Percentiles rank a stretch among this genome's conserved stretches.
phyloP scores from a whole-genome alignment of 2,888 invertebrate genomes.

The Petrophora chlorosata region DNA sequence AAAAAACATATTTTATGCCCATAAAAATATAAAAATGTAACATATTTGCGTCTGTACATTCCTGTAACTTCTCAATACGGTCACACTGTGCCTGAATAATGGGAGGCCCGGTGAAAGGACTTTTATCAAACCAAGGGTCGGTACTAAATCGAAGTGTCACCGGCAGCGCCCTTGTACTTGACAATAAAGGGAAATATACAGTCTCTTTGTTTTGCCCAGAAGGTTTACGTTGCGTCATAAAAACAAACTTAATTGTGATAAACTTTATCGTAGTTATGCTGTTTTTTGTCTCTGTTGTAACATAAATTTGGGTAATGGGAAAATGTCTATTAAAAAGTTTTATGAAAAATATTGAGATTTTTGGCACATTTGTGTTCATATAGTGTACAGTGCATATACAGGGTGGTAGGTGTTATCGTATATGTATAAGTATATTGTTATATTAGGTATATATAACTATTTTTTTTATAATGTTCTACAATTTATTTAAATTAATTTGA shows the following conservation, averaged over 20 bases:
- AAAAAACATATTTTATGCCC: no score
- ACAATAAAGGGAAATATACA: slow-evolving; percentile 72
- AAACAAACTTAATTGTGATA: slow-evolving; percentile 37
- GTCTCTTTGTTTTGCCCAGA: slow-evolving; percentile 62
- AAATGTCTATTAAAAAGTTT: slow-evolving; percentile 11
- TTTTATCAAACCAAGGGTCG: slow-evolving; percentile 76
- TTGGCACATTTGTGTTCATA: no score
- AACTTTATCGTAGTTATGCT: slow-evolving; percentile 30
- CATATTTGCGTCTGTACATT: background rate
- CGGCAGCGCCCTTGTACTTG: slow-evolving; percentile 67
- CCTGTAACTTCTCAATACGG: slow-evolving; percentile 20
- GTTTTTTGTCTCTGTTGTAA: slow-evolving; percentile 15
- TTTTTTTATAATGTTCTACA: no score
- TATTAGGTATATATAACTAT: no score
- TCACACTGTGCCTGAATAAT: slow-evolving; percentile 57
- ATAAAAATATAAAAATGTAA: no score
- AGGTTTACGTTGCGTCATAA: slow-evolving; percentile 38
- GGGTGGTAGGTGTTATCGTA: no score
- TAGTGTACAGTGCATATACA: no score
- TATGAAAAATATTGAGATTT: slow-evolving; percentile 4
- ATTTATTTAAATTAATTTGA: no score
- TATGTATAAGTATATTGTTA: no score
- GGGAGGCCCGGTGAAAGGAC: slow-evolving; percentile 63
- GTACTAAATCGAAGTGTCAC: slow-evolving; percentile 79
- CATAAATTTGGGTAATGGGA: slow-evolving; percentile 10